Evolutionary conservation across 2,797 vertebrate species (phyloP), one percentile per base, ranked within the genome.

Genomic region (Margarornis squamiger): DNA sequence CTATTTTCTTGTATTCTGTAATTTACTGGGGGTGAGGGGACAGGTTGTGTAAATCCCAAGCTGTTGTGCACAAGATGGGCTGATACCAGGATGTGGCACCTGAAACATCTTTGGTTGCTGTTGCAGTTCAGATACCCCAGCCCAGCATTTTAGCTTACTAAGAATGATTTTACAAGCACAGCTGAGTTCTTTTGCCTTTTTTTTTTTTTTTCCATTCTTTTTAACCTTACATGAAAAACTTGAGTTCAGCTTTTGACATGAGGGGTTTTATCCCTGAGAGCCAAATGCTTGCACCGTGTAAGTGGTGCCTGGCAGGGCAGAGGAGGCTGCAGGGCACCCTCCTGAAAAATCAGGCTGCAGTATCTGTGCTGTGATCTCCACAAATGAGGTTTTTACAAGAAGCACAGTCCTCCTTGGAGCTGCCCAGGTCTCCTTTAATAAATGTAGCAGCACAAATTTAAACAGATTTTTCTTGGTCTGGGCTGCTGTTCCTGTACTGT

Each of bases 371-470:
- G 26, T 16, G 1, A 29, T 0, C 73, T 65, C 39, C 8, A 16
- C 52, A 9, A 41, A 72, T 24, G 22, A 20, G 39, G 3, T 43
- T 22, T 94, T 86, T 75, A 52, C 61, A 74, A 91, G 22, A 89
- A 38, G 26, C 14, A 3, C 24, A 55, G 94, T 32, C 68, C 43
- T 54, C 43, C 20, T 78, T 41, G 36, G 51, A 87, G 79, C 91
- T 92, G 75, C 80, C 88, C 24, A 9, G 81, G 41, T 94, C 57
- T 52, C 81, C 89, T 90, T 52, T 71, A 88, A 68, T 84, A 88
- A 65, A 54, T 82, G 66, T 19, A 93, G 78, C 88, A 74, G 91
- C 21, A 70, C 65, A 70, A 59, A 87, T 59, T 62, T 61, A 90
- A 83, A 49, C 52, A 85, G 79, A 34, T 22, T 22, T 51, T 88